phyloP scores from a whole-genome alignment of 2,888 invertebrate species.

The Eupsilia transversa region DNA sequence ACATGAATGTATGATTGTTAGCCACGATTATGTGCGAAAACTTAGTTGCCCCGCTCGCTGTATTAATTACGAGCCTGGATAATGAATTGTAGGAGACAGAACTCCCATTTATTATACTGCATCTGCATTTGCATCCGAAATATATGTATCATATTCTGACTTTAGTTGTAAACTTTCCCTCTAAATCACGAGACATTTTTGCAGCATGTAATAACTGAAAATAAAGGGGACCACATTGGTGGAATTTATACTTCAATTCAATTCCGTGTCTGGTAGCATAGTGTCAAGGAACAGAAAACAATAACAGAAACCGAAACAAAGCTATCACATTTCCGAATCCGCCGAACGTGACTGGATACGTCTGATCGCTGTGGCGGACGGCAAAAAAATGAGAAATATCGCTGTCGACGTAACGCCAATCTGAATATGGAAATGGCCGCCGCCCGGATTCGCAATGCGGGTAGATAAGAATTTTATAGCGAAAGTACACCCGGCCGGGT shows the following conservation, averaged over 20 bases:
- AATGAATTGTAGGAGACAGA: constrained; percentile 43
- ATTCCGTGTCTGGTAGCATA: constrained; percentile 35
- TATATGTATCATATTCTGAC: constrained; percentile 30
- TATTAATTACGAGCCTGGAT: constrained; percentile 42
- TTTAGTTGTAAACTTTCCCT: constrained; percentile 28
- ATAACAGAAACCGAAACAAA: constrained; percentile 59
- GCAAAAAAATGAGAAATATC: constrained; percentile 73
- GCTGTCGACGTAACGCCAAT: constrained; percentile 76
- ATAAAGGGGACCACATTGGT: background rate
- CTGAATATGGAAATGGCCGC: constrained; percentile 86
- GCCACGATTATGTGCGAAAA: constrained; percentile 55
- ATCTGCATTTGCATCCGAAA: constrained; percentile 32
- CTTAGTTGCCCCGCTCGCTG: constrained; percentile 40
- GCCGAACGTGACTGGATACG: constrained; percentile 74
- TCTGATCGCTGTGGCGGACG: constrained; percentile 65
- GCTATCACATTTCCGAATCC: constrained; percentile 64
- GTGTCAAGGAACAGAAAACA: constrained; percentile 55
- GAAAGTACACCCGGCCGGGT: constrained; percentile 75
- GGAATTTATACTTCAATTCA: constrained; percentile 30
- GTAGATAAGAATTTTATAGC: constrained; percentile 87
- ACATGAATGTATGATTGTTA: constrained; percentile 55
- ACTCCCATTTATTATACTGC: constrained; percentile 32
- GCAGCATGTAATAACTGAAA: constrained; percentile 16
- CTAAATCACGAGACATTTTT: constrained; percentile 33
- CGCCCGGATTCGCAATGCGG: constrained; percentile 85